Percentiles rank a stretch among this genome's conserved stretches.
phyloP scores from a whole-genome alignment of 2,113 vertebrate species.

The Phaethornis superciliosus region DNA sequence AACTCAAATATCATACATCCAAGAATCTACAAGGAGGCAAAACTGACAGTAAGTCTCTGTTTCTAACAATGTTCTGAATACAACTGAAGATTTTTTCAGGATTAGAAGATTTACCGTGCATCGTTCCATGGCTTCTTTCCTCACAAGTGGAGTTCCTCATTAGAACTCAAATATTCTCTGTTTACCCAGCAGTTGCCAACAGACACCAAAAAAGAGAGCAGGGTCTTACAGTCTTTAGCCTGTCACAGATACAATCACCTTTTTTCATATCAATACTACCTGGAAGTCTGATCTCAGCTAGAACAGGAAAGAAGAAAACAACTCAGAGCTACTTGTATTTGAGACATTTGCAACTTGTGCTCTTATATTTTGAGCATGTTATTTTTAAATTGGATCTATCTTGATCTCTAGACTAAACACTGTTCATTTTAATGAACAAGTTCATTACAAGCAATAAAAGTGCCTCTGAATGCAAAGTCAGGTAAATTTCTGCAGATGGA shows the following conservation, averaged over 20 bases:
- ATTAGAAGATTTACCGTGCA: neutral
- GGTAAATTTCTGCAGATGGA: neutral
- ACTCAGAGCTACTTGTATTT: neutral
- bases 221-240: neutral
- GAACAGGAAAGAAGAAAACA: neutral
- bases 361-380: neutral
- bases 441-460: neutral
- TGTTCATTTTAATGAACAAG: neutral
- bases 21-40: neutral
- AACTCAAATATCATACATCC: neutral
- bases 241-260: neutral
- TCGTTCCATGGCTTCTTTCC: neutral
- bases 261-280: neutral
- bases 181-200: neutral
- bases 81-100: neutral
- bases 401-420: neutral
- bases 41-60: accelerated
- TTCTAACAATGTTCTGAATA: neutral
- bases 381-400: neutral
- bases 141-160: neutral
- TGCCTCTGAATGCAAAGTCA: neutral
- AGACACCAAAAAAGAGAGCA: neutral
- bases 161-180: neutral
- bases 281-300: neutral
- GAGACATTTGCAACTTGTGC: neutral